Evolutionary conservation across 2,113 vertebrate species (phyloP).

Genomic region (Piliocolobus tephrosceles): DNA sequence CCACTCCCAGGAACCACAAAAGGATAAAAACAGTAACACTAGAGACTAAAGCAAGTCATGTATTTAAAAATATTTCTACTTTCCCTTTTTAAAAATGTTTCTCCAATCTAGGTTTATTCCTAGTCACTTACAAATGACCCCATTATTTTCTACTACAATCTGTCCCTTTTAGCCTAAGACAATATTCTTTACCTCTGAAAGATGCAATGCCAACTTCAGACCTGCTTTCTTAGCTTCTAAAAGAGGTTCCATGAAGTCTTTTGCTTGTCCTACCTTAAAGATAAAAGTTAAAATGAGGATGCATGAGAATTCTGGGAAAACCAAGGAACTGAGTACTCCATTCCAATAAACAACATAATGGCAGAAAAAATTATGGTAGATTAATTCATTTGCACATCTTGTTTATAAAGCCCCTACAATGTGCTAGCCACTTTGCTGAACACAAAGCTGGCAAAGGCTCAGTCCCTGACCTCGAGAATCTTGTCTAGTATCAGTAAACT

Average conservation of each 20-base stretch:
- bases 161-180: constrained; percentile 24
- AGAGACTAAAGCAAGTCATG: constrained; percentile 17
- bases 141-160: constrained; percentile 13
- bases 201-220: constrained; percentile 94
- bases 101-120: constrained; percentile 22
- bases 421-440: background rate
- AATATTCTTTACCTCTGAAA: constrained; percentile 91
- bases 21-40: background rate
- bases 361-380: background rate
- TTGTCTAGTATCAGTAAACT: background rate
- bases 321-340: background rate
- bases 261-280: constrained; percentile 90
- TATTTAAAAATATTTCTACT: background rate
- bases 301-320: constrained; percentile 21
- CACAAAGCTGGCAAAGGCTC: background rate
- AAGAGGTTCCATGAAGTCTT: constrained; percentile 91
- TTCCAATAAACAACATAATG: constrained; percentile 14
- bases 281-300: constrained; percentile 52
- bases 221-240: constrained; percentile 91
- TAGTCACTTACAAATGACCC: constrained; percentile 41
- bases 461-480: background rate
- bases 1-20: background rate
- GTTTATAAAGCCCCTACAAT: background rate
- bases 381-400: constrained; percentile 10
- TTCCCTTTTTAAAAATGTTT: constrained; percentile 11